Evolutionary conservation across 2,888 invertebrate species (phyloP).

Genomic region (Platyscelio sp.): DNA sequence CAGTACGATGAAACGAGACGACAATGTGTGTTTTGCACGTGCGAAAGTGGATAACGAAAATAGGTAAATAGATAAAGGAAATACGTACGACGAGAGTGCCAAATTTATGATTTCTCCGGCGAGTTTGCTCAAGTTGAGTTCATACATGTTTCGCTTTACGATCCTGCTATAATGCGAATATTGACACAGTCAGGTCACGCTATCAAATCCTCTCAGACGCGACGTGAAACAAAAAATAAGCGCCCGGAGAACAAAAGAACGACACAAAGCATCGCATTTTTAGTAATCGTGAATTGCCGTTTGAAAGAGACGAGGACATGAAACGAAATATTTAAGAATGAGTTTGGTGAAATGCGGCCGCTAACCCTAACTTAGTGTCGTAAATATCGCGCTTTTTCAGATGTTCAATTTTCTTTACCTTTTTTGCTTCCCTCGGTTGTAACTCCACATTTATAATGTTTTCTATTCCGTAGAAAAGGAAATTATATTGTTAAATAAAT

Average conservation of each 20-base stretch:
- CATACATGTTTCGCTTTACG: constrained; percentile 50
- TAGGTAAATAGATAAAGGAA: constrained; percentile 63
- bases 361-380: constrained; percentile 6
- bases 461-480: too few species aligned
- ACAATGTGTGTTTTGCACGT: constrained; percentile 47
- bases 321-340: constrained; percentile 1
- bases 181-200: constrained; percentile 50
- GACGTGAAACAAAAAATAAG: constrained; percentile 15
- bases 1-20: constrained; percentile 25
- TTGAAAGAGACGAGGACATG: neutral
- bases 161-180: constrained; percentile 57
- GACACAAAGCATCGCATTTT: neutral
- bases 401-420: neutral
- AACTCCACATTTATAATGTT: too few species aligned
- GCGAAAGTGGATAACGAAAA: constrained; percentile 54
- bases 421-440: too few species aligned
- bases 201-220: constrained; percentile 16
- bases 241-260: constrained; percentile 4
- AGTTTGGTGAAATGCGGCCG: neutral
- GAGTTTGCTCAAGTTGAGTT: constrained; percentile 46
- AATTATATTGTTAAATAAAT: too few species aligned
- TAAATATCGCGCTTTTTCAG: neutral
- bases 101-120: constrained; percentile 55
- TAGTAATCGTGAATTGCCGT: constrained; percentile 1
- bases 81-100: constrained; percentile 34